Base-by-base conservation (phyloP, 2,888 invertebrate genomes). In the Ypsolopha scabrella region DNA sequence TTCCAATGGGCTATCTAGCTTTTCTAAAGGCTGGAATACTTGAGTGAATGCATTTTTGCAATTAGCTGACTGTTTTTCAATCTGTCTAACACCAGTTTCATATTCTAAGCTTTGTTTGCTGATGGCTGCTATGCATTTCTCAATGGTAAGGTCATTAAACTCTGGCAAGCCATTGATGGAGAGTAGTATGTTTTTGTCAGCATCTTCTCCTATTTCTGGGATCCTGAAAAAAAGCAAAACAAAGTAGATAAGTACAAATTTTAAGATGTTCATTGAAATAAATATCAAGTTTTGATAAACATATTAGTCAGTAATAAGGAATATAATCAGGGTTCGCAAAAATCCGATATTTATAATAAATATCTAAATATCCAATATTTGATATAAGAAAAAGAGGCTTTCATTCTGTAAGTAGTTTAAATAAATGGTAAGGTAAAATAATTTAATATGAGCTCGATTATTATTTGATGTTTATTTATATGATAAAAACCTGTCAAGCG, bases 151-250 rank as follows among this genome's bases (percentile, higher is more conserved):
- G 55, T 90, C 89, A 62, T 90, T 92, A 70, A 96, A 97, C 65
- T 94, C 92, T 6, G 96, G 96, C 44, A 93, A 80, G 0, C 92
- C 92, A 62, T 91, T 90, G 52, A 92, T 90, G 55, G 92, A 89
- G 7, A 96, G 74, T 14, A 96, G 75, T 3, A 92, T 90, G 73
- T 94, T 94, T 61, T 92, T 91, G 50, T 93, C 92, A 8, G 90
- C 89, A 78, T 97, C 96, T 70, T 94, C 94, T 2, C 94, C 94
- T 54, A 94, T 93, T 88, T 94, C 94, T 53, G 94, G 94, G 57
- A 94, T 90, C 57, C 93, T 93, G 74, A 53, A 80, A 76, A 60
- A 59, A 54, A 58, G 34, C 8, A 34, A 43, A 43, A 13, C 13
- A 13, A 8, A 13, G n/a, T n/a, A n/a, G 2, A 3, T 13, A 6